Base-by-base conservation (phyloP, 2,113 vertebrate genomes). In the Saccopteryx bilineata region DNA sequence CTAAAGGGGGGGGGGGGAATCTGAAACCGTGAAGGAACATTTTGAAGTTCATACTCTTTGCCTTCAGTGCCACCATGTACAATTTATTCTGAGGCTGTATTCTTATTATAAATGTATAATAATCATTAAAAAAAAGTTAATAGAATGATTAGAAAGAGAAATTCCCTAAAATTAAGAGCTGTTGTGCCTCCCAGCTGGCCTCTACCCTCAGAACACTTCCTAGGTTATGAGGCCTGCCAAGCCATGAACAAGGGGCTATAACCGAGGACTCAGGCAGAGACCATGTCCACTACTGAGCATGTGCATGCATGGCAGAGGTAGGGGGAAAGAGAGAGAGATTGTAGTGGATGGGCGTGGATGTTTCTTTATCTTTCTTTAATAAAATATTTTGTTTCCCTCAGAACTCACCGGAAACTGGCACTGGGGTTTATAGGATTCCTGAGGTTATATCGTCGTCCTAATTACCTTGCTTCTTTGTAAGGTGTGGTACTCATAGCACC, bases 351-450 rank as follows among this genome's bases (percentile, higher is more conserved):
- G 21, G 9, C 63, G 21, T 12, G n/a, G 0, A 3, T n/a, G 5
- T 82, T 74, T 74, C 10, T 78, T 79, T 66, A 54, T 56, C n/a
- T 80, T 95, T 74, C 56, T 92, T 80, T 71, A 83, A 46, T 65
- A 87, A 92, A 75, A 94, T 31, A 24, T 3, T 31, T 48, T 61
- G 5, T 92, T 95, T 81, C 18, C 23, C 63, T 91, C 65, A 61
- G 28, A 92, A 88, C 21, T 92, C 69, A 33, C 24, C 52, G 72
- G 66, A 13, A 78, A 79, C n/a, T 24, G 24, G 28, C 63, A 24
- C 33, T 94, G 56, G 90, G 90, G 56, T 63, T 94, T 78, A 93
- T 0, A 17, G 54, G 18, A 21, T 18, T 33, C 31, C 46, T 0
- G 0, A 56, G 78, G 33, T 56, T 1, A 9, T 9, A n/a, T n/a